Evolutionary conservation across 2,113 vertebrate genomes (phyloP).

Genomic region (Mugil cephalus): DNA sequence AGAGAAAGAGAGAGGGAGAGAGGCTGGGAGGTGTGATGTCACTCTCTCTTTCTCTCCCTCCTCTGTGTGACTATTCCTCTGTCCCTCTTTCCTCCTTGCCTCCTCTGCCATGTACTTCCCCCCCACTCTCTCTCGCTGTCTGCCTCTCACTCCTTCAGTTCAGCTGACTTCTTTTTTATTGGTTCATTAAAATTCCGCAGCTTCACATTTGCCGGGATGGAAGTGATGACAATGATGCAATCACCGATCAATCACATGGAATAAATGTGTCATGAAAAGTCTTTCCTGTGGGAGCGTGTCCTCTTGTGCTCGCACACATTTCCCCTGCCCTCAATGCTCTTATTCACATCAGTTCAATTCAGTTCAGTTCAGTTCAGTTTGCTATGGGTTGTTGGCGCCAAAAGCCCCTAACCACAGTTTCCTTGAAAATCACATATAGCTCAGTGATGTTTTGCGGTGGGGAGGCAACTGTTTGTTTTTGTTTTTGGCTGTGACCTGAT

Average conservation of each 20-base stretch:
- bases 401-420: background rate
- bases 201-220: slow-evolving; percentile 21
- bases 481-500: too few relatives aligned
- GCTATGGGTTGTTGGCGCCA: slow-evolving; percentile 21
- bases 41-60: slow-evolving; percentile 38
- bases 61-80: background rate
- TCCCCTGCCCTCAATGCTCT: slow-evolving; percentile 14
- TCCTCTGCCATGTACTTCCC: slow-evolving; percentile 14
- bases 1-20: slow-evolving; percentile 33
- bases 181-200: slow-evolving; percentile 24
- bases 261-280: slow-evolving; percentile 32
- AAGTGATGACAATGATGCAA: slow-evolving; percentile 25
- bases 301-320: background rate
- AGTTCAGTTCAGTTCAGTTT: slow-evolving; percentile 25
- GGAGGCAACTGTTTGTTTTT: too few relatives aligned
- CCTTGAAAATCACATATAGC: background rate
- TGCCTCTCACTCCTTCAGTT: slow-evolving; percentile 8
- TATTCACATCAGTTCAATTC: slow-evolving; percentile 31
- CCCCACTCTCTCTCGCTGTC: background rate
- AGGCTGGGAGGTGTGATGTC: slow-evolving; percentile 68
- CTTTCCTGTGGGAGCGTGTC: slow-evolving; percentile 32
- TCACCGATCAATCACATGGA: slow-evolving; percentile 14
- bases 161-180: slow-evolving; percentile 17
- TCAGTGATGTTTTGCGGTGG: background rate
- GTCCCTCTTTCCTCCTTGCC: background rate